These are phyloP conservation scores for Tortricodes alternella DNA, from an alignment of 2,888 invertebrate species.

Conservation along the genomic window DNA sequence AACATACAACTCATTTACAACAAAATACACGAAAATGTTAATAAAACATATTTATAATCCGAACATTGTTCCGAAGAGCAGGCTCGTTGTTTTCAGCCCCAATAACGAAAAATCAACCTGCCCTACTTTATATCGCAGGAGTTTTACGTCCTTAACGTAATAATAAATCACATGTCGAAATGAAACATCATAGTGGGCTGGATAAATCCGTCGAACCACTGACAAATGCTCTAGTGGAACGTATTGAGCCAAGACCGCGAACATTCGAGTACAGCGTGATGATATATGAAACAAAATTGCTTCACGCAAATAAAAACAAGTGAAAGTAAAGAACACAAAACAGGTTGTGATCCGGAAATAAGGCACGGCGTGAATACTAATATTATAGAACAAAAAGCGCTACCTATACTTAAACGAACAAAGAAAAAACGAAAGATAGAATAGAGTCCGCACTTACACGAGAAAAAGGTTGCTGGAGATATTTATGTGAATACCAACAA, in stretches of 20 bases:
- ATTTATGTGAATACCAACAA: conserved; percentile 31
- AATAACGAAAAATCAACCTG: no score
- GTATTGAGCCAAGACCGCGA: conserved; percentile 23
- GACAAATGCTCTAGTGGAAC: conserved; percentile 26
- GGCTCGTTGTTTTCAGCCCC: no score
- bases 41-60: no score
- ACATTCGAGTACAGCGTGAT: conserved; percentile 15
- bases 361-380: conserved; percentile 20
- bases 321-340: background rate
- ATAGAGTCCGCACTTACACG: conserved; percentile 17
- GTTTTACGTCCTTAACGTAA: conserved; percentile 22
- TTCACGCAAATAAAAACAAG: conserved; percentile 12
- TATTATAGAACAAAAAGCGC: conserved; percentile 2
- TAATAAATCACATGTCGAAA: conserved; percentile 28
- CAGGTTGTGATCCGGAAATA: conserved; percentile 2
- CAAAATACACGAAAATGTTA: no score
- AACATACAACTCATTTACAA: no score
- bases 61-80: no score
- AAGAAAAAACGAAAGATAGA: conserved; percentile 19
- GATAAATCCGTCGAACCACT: conserved; percentile 31
- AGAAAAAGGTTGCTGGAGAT: conserved; percentile 27
- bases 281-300: conserved; percentile 24
- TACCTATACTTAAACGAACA: conserved; percentile 11
- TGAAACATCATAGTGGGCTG: conserved; percentile 27
- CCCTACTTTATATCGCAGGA: conserved; percentile 4